phyloP scores from a whole-genome alignment of 1,140 invertebrate genomes.

The Dreissena rostriformis region DNA sequence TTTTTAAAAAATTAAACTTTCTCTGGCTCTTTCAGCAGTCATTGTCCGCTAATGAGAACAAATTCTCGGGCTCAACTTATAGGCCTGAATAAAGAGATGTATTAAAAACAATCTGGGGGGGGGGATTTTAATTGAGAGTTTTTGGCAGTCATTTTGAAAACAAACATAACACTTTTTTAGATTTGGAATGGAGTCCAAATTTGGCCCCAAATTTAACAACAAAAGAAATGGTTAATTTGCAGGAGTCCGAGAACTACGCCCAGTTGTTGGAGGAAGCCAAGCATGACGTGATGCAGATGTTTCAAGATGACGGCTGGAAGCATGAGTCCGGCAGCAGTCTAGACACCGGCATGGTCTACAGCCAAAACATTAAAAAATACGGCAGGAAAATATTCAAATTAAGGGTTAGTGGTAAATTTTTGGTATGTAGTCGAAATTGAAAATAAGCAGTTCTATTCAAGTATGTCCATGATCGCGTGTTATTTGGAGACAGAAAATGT shows the following conservation, averaged over 20 bases:
- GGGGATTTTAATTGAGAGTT: too few species aligned
- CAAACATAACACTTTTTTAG: too few species aligned
- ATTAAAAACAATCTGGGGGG: too few species aligned
- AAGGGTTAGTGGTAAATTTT: conserved; percentile 15
- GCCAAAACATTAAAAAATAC: conserved; percentile 47
- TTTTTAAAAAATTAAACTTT: too few species aligned
- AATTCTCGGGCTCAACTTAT: too few species aligned
- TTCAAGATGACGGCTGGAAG: conserved; percentile 43
- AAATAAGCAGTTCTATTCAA: neutral
- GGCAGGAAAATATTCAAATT: conserved; percentile 53
- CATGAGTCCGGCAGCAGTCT: conserved; percentile 37
- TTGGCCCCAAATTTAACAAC: too few species aligned
- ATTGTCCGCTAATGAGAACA: too few species aligned
- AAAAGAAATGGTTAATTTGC: neutral
- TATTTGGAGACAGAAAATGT: neutral
- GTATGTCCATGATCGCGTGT: neutral
- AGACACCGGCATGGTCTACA: conserved; percentile 30
- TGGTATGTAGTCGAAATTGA: neutral
- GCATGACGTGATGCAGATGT: neutral
- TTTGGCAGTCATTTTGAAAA: too few species aligned
- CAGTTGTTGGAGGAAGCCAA: conserved; percentile 32
- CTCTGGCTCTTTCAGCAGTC: too few species aligned
- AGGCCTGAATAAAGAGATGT: too few species aligned
- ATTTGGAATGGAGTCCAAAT: too few species aligned
- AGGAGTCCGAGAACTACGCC: conserved; percentile 36